Conservation (phyloP, 2,888 invertebrate genomes). For the Noctuana brunneofusca region DNA sequence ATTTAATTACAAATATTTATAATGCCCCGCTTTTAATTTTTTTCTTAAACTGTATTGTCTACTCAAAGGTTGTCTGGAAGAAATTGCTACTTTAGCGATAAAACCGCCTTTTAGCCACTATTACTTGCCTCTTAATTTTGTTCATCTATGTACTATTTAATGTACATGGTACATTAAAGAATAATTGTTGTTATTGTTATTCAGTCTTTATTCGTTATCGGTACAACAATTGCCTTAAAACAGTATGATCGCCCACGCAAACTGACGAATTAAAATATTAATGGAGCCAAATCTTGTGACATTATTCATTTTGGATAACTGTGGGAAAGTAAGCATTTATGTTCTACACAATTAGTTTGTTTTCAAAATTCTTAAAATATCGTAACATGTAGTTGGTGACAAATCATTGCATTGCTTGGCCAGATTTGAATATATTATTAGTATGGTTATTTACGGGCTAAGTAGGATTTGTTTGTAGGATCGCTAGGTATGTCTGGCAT, state of each 20-base stretch:
- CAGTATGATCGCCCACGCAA: slow-evolving; percentile 37
- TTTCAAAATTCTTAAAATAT: slow-evolving; percentile 26
- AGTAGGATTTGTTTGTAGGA: not conserved
- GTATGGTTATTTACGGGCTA: not conserved
- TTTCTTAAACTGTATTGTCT: too few species aligned
- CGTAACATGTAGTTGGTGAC: slow-evolving; percentile 12
- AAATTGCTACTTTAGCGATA: too few species aligned
- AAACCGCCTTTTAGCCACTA: too few species aligned
- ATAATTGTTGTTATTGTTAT: too few species aligned
- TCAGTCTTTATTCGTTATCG: not conserved
- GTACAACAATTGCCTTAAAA: slow-evolving; percentile 15
- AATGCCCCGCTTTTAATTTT: too few species aligned
- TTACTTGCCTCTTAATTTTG: too few species aligned
- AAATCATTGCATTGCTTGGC: slow-evolving; percentile 20
- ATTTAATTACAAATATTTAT: too few species aligned
- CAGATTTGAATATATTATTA: slow-evolving; percentile 24
- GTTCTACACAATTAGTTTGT: slow-evolving; percentile 17
- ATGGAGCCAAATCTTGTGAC: slow-evolving; percentile 26
- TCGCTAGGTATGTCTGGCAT: too few species aligned
- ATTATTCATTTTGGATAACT: slow-evolving; percentile 25
- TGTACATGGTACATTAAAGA: too few species aligned
- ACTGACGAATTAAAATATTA: slow-evolving; percentile 34
- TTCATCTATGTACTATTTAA: too few species aligned
- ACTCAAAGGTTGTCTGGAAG: too few species aligned
- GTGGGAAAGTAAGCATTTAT: slow-evolving; percentile 29